Base-by-base conservation (phyloP, 2,113 vertebrate genomes). In the Zosterops pallidus region DNA sequence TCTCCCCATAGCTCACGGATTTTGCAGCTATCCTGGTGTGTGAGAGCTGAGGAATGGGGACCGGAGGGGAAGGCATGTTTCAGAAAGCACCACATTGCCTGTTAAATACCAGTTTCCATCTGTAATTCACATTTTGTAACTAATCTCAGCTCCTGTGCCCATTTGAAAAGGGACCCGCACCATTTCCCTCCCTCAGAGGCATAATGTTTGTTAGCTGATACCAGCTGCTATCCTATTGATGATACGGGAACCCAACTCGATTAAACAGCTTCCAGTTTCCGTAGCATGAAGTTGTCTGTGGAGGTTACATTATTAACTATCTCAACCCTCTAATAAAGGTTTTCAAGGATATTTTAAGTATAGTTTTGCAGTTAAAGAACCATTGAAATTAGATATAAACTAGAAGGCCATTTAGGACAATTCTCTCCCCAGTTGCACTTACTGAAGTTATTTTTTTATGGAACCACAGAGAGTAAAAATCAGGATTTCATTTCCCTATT, bases 111-210 rank as follows among this genome's bases (percentile, higher is more conserved):
- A 24, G 42, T 13, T 88, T 26, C 63, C 76, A 57, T 88, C 92
- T 93, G 76, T 67, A 86, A 86, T 86, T 90, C 64, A 52, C 55
- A 64, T 78, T 33, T 92, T 68, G 83, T 90, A 91, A 86, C 47
- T 74, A 74, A 89, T 86, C 89, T 89, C 72, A 16, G 63, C 44
- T 81, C 57, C 78, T 68, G 0, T 37, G 74, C 60, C 74, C 33
- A 4, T 63, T 26, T 64, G 92, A 37, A 77, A 93, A 86, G 39
- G 35, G 64, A 89, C 47, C 63, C 78, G 41, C 7, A 7, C 14
- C 11, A 25, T 67, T 83, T 77, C 92, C 55, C 41, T 86, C 3
- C 44, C 60, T 71, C 83, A 67, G 60, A 81, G 71, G 77, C 53
- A 53, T 64, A 23, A 56, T 49, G 62, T 70, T 67, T 59, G 59